These are phyloP conservation scores for Meta bourneti DNA, from an alignment of 2,888 invertebrate genomes.

Conservation along the genomic window DNA sequence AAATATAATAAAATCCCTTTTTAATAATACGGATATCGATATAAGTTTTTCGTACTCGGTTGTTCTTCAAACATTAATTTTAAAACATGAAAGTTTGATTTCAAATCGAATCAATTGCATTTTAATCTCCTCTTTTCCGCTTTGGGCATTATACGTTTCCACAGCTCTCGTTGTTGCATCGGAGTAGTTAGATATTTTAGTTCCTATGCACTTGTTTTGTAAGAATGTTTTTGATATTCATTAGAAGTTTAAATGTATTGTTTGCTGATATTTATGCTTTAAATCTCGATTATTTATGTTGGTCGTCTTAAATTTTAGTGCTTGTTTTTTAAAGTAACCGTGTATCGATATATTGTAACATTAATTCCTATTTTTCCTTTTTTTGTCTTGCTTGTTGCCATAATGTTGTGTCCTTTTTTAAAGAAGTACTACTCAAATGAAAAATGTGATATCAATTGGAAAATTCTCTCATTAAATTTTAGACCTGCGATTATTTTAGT, in stretches of 20 bases:
- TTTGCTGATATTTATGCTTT: slow-evolving; percentile 51
- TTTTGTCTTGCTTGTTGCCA: neutral
- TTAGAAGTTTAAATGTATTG: slow-evolving; percentile 58
- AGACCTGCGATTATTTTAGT: too few species aligned
- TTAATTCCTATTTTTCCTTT: neutral
- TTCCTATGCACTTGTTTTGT: slow-evolving; percentile 67
- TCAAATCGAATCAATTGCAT: neutral
- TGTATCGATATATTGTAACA: neutral
- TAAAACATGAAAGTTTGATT: neutral
- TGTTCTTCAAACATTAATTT: neutral
- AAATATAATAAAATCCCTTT: too few species aligned
- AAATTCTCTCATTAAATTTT: too few species aligned
- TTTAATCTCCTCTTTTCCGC: neutral
- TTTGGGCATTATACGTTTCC: slow-evolving; percentile 59
- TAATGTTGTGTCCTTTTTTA: neutral
- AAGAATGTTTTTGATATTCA: slow-evolving; percentile 50
- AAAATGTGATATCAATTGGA: too few species aligned
- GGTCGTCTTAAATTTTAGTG: slow-evolving; percentile 55
- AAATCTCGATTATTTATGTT: slow-evolving; percentile 41
- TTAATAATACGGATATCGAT: too few species aligned
- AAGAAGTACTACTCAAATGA: neutral
- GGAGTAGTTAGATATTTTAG: slow-evolving; percentile 57
- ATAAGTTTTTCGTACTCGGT: neutral
- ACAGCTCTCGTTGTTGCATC: neutral
- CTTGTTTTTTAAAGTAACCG: slow-evolving; percentile 22